Conservation (phyloP, 2,797 vertebrate species). For the Lutjanus campechanus region DNA sequence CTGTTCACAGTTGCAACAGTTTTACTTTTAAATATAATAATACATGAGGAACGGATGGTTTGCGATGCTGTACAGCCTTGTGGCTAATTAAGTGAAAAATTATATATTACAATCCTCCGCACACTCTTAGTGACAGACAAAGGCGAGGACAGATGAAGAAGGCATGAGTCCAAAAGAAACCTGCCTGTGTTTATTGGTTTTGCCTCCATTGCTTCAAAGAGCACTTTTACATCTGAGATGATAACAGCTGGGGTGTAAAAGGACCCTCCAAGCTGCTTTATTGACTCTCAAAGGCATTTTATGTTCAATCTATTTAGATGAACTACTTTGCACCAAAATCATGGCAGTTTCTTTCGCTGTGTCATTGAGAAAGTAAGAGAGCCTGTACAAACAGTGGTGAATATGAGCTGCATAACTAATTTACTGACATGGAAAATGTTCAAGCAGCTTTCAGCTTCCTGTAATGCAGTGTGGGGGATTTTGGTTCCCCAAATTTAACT, state of each 20-base stretch:
- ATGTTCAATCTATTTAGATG: not conserved
- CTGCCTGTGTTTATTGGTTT: slow-evolving; percentile 6
- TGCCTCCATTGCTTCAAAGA: slow-evolving; percentile 18
- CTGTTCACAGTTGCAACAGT: not conserved
- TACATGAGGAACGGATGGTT: not conserved
- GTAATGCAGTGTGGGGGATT: not conserved
- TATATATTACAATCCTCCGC: not conserved
- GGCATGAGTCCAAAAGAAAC: slow-evolving; percentile 3
- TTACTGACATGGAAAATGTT: slow-evolving; percentile 4
- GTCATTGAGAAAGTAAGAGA: slow-evolving; percentile 2
- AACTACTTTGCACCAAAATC: slow-evolving; percentile 7
- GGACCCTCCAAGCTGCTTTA: slow-evolving; percentile 26
- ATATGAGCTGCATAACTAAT: not conserved
- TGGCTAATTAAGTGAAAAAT: slow-evolving; percentile 1
- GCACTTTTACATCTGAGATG: slow-evolving; percentile 6
- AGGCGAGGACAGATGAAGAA: slow-evolving; percentile 7
- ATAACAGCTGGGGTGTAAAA: slow-evolving; percentile 27
- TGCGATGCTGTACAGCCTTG: not conserved
- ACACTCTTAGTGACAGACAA: not conserved
- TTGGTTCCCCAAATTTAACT: slow-evolving; percentile 9
- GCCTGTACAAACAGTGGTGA: slow-evolving; percentile 4
- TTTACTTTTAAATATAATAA: not conserved
- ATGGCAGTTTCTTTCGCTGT: not conserved
- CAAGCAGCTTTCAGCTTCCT: slow-evolving; percentile 4
- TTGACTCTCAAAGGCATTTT: slow-evolving; percentile 27